Percentiles rank a stretch among this genome's conserved stretches.
Conservation (phyloP, 2,113 vertebrate species). For the Limanda limanda region DNA sequence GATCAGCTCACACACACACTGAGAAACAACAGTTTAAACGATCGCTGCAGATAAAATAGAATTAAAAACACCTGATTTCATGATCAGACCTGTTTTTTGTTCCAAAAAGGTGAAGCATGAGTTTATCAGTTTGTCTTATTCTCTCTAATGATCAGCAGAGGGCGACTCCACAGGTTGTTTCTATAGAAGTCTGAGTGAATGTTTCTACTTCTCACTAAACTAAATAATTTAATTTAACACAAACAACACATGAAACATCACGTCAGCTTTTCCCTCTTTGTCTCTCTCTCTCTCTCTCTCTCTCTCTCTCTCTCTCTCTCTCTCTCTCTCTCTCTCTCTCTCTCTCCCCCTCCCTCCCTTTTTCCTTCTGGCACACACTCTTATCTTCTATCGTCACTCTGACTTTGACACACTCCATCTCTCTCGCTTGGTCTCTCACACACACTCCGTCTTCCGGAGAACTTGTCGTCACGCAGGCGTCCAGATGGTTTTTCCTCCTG, state of each 20-base stretch:
- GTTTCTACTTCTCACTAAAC: no score
- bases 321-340: background rate
- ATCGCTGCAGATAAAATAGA: background rate
- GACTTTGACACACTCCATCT: constrained; percentile 37
- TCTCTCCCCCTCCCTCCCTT: background rate
- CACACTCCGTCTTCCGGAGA: background rate
- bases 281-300: background rate
- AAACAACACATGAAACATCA: background rate
- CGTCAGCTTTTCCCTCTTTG: background rate
- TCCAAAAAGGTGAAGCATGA: no score
- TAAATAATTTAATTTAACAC: background rate
- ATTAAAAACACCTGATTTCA: no score
- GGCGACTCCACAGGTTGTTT: no score
- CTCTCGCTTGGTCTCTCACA: background rate
- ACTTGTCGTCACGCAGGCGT: constrained; percentile 3
- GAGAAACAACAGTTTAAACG: no score
- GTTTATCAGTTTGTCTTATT: no score
- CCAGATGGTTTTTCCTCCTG: constrained; percentile 39
- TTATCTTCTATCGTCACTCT: constrained; percentile 2
- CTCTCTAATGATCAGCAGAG: no score
- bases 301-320: background rate
- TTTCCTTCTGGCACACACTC: constrained; percentile 1
- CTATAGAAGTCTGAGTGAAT: no score
- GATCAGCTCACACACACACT: no score
- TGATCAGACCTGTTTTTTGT: no score